A percentile compares a stretch with the other conserved stretches of the same genome.
These are phyloP conservation scores for Cephalopholis sonnerati DNA, from an alignment of 2,113 vertebrate genomes.

Conservation along the genomic window DNA sequence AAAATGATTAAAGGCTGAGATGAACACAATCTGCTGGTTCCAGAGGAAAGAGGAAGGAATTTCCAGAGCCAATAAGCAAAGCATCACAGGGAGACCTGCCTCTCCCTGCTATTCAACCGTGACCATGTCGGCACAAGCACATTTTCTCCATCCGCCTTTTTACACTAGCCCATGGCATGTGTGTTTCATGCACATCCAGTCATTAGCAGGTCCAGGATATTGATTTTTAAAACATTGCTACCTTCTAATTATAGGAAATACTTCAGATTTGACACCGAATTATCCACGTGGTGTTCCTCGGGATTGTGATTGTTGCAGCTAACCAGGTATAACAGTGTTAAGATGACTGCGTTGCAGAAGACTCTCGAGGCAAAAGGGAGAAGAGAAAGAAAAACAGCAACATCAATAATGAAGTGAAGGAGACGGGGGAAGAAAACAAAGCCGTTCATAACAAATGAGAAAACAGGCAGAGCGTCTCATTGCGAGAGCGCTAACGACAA, in stretches of 20 bases:
- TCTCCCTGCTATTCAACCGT: constrained; percentile 64
- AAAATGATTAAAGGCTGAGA: constrained; percentile 79
- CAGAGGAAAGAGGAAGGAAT: constrained; percentile 73
- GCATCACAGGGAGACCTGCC: constrained; percentile 64
- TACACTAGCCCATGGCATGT: constrained; percentile 14
- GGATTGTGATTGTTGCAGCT: constrained; percentile 31
- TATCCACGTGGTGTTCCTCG: neutral
- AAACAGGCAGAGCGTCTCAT: constrained; percentile 80
- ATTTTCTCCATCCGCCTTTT: constrained; percentile 55
- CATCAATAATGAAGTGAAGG: constrained; percentile 80
- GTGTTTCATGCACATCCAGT: constrained; percentile 30
- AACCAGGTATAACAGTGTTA: constrained; percentile 36
- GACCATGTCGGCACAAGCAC: constrained; percentile 56
- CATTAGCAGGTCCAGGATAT: constrained; percentile 39
- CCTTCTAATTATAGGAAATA: constrained; percentile 17
- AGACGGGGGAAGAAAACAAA: constrained; percentile 77
- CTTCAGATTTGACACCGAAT: neutral
- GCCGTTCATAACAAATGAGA: constrained; percentile 80
- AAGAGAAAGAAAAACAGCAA: constrained; percentile 64
- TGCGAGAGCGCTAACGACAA: constrained; percentile 79
- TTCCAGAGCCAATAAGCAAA: constrained; percentile 75
- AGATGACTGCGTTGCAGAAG: constrained; percentile 35
- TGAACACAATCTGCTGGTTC: constrained; percentile 78
- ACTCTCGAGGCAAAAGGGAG: constrained; percentile 45
- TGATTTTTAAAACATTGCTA: constrained; percentile 42